These are phyloP conservation scores for Saxicola maurus DNA, from an alignment of 2,797 vertebrate genomes.

Conservation along the genomic window DNA sequence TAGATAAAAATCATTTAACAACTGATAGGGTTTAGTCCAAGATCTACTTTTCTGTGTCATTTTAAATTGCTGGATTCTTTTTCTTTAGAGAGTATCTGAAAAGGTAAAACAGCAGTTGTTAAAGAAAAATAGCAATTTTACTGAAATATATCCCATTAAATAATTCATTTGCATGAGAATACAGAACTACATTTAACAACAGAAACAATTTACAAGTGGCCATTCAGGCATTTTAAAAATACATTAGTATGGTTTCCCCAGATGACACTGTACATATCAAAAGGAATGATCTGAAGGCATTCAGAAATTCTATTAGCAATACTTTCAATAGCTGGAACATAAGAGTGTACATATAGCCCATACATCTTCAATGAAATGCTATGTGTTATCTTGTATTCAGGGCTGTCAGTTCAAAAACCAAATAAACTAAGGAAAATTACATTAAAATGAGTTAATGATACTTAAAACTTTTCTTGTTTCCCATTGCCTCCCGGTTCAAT, in stretches of 20 bases:
- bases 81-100: background rate
- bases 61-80: background rate
- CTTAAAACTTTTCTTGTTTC: conserved; percentile 9
- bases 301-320: conserved; percentile 34
- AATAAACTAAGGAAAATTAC: background rate
- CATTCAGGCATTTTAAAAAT: background rate
- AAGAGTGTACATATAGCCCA: background rate
- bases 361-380: background rate
- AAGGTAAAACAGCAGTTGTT: conserved; percentile 8
- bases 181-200: background rate
- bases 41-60: background rate
- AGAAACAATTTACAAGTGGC: conserved; percentile 22
- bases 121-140: background rate
- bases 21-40: background rate
- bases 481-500: background rate
- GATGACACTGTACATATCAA: background rate
- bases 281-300: background rate
- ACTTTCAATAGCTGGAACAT: background rate
- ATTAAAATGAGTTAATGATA: conserved; percentile 8
- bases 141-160: conserved; percentile 17
- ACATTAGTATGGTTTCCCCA: background rate
- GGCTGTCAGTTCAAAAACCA: background rate
- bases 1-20: background rate
- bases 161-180: conserved; percentile 15
- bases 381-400: background rate